Conservation (phyloP, 2,888 invertebrate species). For the Apamea sordens region DNA sequence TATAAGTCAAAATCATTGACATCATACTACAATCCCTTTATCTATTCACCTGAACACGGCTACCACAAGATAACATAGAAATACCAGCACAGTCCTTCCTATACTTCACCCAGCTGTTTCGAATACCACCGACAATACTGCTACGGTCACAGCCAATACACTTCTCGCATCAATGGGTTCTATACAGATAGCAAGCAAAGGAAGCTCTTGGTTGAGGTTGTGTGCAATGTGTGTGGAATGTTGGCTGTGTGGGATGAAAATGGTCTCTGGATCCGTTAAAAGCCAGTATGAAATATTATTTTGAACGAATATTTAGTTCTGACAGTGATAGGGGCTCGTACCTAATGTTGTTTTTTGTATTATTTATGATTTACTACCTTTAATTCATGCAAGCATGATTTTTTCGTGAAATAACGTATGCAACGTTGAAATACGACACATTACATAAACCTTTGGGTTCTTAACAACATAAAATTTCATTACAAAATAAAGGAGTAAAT, state of each 20-base stretch:
- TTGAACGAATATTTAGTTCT: not conserved
- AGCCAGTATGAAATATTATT: not conserved
- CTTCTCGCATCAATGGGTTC: constrained; percentile 33
- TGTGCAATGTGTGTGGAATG: not conserved
- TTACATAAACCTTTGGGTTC: no score
- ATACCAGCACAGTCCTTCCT: not conserved
- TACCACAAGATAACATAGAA: constrained; percentile 1
- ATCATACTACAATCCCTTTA: no score
- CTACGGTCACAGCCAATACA: constrained; percentile 5
- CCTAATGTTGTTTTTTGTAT: not conserved
- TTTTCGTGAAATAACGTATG: no score
- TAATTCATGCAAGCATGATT: no score
- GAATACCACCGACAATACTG: not conserved
- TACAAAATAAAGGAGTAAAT: no score
- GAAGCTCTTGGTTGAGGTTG: not conserved
- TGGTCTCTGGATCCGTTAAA: not conserved
- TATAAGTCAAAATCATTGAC: no score
- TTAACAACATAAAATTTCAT: no score
- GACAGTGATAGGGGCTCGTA: not conserved
- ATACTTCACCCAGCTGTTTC: not conserved
- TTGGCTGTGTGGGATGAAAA: not conserved
- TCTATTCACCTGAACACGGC: not conserved
- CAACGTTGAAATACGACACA: no score
- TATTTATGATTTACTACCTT: not conserved
- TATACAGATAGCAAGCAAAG: constrained; percentile 17